Percentiles rank a stretch among this genome's conserved stretches.
These are phyloP conservation scores for Villa cingulata DNA, from an alignment of 2,888 invertebrate species.

Conservation along the genomic window DNA sequence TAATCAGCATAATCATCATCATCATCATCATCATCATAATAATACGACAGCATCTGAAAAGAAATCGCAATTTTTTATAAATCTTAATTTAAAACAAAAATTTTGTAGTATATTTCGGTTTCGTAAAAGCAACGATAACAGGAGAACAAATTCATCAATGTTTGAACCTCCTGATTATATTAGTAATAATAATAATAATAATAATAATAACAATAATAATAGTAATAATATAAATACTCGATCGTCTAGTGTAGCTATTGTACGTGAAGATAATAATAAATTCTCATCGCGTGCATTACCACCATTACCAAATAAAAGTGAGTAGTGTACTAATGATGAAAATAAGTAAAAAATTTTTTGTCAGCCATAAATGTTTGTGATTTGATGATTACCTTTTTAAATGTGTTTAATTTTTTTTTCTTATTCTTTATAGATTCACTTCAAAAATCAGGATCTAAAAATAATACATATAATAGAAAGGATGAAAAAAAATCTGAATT, in stretches of 20 bases:
- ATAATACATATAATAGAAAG: conserved; percentile 13
- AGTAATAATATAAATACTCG: background rate
- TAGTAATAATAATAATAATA: conserved; percentile 18
- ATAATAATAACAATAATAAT: conserved; percentile 8
- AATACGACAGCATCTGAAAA: conserved; percentile 37
- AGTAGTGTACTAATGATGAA: conserved; percentile 13
- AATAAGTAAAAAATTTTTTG: background rate
- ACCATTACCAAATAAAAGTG: conserved; percentile 45
- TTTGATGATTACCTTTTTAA: no score
- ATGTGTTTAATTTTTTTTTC: background rate
- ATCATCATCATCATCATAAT: conserved; percentile 17
- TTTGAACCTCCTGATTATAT: background rate
- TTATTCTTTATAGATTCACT: background rate
- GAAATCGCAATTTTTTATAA: conserved; percentile 54
- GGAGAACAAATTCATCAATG: background rate
- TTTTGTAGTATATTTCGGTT: conserved; percentile 75
- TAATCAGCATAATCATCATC: conserved; percentile 1
- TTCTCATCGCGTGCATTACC: conserved; percentile 53
- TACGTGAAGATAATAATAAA: conserved; percentile 35
- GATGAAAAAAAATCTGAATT: conserved; percentile 25
- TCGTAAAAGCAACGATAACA: conserved; percentile 35
- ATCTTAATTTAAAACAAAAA: conserved; percentile 64
- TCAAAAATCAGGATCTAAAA: background rate
- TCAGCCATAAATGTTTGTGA: no score
- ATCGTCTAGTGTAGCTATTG: conserved; percentile 10